Evolutionary conservation across 2,797 vertebrate genomes (phyloP), one percentile per base, ranked within the genome.

Genomic region (Glossophaga mutica): DNA sequence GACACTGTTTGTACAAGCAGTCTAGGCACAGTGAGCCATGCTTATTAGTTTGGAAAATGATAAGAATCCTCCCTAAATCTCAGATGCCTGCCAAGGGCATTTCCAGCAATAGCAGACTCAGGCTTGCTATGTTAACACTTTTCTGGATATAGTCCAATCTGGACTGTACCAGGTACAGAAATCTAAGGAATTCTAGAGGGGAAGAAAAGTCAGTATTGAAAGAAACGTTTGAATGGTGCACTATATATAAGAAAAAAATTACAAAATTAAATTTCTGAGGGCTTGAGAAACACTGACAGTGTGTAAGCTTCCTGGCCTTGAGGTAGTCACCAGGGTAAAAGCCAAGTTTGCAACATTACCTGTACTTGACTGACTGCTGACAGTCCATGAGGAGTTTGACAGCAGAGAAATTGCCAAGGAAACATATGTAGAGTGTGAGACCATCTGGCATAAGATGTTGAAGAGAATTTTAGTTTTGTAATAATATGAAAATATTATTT

Each of bases 381-480:
- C 71, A 87, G 9, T 46, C 37, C 1, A 34, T 77, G 29, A 96
- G 87, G 44, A 79, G 4, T 65, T 74, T 92, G 77, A 90, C n/a
- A 90, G 68, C 48, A 59, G 24, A 90, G 71, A 71, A 87, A 65
- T 4, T 90, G 42, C 67, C 81, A 94, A 81, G 44, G 65, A 94
- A 89, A 59, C 59, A 91, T 94, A 94, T 83, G 76, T 52, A n/a
- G 42, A 87, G 0, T 57, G 5, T 78, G 50, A 93, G 48, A 57
- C 81, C 94, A 97, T 82, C 87, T 97, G 96, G 67, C 34, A 73
- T 70, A 92, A 90, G 67, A 93, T 79, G 15, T 68, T 59, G 29
- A 85, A 85, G 93, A 93, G 15, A 92, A 39, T 48, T 91, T 91
- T 44, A 89, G 18, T 19, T 97, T 90, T 88, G 24, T 82, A 93